Evolutionary conservation across 2,113 vertebrate genomes (phyloP).

Genomic region (Hippoglossus stenolepis): DNA sequence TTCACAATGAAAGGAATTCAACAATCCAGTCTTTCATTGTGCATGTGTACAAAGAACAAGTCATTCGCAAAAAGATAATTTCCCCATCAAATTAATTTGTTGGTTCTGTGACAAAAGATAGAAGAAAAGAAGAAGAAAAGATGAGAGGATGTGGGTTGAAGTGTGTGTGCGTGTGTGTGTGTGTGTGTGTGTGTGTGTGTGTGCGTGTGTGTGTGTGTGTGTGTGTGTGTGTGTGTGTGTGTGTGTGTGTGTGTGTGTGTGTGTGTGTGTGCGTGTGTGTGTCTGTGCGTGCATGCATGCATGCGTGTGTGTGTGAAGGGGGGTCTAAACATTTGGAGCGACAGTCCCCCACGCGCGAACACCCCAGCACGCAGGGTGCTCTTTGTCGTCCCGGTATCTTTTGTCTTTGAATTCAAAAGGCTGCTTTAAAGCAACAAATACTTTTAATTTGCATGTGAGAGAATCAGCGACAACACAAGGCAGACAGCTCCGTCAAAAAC

Average conservation of each 20-base stretch:
- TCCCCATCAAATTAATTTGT: constrained; percentile 60
- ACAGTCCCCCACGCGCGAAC: constrained; percentile 10
- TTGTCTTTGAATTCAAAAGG: constrained; percentile 79
- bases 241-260: constrained; percentile 5
- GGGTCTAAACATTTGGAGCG: constrained; percentile 56
- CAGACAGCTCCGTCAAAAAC: background rate
- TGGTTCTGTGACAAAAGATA: constrained; percentile 52
- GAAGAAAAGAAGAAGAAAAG: constrained; percentile 10
- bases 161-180: constrained; percentile 8
- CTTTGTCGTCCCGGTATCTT: constrained; percentile 66
- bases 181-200: background rate
- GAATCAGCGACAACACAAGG: background rate
- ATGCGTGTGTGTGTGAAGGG: background rate
- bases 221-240: background rate
- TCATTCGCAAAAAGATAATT: constrained; percentile 64
- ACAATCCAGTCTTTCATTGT: constrained; percentile 38
- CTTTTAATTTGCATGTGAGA: constrained; percentile 67
- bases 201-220: constrained; percentile 2
- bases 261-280: no score
- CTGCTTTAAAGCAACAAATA: constrained; percentile 72
- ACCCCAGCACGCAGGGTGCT: constrained; percentile 25
- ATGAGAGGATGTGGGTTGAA: constrained; percentile 34
- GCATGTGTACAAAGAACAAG: constrained; percentile 40
- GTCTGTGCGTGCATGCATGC: background rate
- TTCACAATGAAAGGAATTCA: constrained; percentile 14